These are phyloP conservation scores for Trichonephila inaurata DNA, from an alignment of 1,140 invertebrate genomes.

Conservation along the genomic window DNA sequence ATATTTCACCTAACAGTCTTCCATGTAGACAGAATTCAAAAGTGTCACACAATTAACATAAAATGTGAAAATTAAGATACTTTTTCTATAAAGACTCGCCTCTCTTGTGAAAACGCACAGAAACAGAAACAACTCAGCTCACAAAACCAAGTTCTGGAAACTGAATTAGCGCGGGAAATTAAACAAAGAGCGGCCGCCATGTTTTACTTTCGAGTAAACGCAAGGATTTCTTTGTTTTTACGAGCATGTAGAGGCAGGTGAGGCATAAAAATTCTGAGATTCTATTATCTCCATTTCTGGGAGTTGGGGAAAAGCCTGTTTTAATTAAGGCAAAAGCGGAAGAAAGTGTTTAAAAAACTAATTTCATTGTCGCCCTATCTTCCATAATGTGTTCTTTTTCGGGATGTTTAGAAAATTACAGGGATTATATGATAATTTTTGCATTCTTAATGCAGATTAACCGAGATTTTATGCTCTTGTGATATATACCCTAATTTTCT, in stretches of 20 bases:
- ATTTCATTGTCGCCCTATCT: conserved; percentile 39
- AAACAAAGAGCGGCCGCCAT: conserved; percentile 29
- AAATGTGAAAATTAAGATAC: neutral
- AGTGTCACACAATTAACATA: neutral
- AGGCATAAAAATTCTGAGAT: conserved; percentile 18
- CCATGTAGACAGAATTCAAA: neutral
- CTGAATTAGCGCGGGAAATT: conserved; percentile 43
- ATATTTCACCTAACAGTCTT: neutral
- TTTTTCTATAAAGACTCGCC: neutral
- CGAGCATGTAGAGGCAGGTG: neutral
- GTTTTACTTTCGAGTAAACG: neutral
- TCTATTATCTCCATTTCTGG: conserved; percentile 28
- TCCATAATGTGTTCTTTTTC: neutral
- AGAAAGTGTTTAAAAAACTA: conserved; percentile 20
- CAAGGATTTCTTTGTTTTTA: neutral
- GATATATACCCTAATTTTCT: neutral
- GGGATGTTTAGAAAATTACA: conserved; percentile 6
- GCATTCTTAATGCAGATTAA: conserved; percentile 10
- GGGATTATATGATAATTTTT: conserved; percentile 53
- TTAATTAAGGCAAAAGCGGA: conserved; percentile 32
- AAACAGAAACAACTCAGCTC: neutral
- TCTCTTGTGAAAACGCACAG: neutral
- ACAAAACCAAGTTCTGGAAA: conserved; percentile 3
- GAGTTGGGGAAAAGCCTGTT: neutral
- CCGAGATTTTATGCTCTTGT: neutral